Conservation (phyloP, 2,113 vertebrate genomes). For the Chrysochloris asiatica region DNA sequence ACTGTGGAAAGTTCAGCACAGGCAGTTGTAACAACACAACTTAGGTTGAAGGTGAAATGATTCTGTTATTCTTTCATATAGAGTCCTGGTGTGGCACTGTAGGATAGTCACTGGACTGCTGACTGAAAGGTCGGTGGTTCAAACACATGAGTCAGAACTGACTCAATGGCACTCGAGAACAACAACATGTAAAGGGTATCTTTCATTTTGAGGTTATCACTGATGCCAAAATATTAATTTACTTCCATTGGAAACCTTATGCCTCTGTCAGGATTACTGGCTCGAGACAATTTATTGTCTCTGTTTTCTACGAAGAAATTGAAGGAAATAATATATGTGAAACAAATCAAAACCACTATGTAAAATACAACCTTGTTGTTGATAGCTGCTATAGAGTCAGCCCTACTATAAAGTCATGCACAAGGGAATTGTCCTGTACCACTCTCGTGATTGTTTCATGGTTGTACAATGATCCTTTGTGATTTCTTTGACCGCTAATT, state of each 20-base stretch:
- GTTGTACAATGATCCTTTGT: too few relatives aligned
- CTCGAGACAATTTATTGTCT: background rate
- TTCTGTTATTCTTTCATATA: background rate
- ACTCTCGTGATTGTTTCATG: background rate
- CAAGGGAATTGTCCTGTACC: background rate
- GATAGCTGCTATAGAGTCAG: background rate
- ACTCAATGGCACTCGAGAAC: too few relatives aligned
- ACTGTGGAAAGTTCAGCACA: too few relatives aligned
- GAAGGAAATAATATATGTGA: background rate
- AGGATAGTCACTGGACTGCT: background rate
- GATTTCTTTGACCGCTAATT: too few relatives aligned
- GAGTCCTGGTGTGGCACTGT: too few relatives aligned
- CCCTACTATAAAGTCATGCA: background rate
- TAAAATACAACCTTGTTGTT: background rate
- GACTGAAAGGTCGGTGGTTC: too few relatives aligned
- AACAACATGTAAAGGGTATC: background rate
- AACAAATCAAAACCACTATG: background rate
- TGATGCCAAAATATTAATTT: background rate
- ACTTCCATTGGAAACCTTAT: background rate
- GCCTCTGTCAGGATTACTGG: background rate
- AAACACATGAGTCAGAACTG: too few relatives aligned
- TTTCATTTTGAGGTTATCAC: background rate
- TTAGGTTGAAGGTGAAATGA: background rate
- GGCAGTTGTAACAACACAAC: background rate
- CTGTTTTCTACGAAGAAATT: background rate